phyloP scores from a whole-genome alignment of 2,888 invertebrate genomes.

The Drosophila nr. perissopoda region DNA sequence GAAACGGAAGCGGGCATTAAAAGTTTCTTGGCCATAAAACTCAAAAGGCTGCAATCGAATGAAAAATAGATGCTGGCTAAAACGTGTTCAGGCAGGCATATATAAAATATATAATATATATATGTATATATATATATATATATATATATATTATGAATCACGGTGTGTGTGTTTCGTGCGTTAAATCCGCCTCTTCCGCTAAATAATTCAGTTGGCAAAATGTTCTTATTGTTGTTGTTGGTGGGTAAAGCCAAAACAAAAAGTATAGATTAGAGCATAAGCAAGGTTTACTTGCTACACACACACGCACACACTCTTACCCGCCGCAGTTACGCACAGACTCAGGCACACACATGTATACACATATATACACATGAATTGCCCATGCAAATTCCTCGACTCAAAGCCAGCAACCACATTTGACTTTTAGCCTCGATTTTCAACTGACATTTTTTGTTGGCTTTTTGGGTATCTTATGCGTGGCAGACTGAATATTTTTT shows the following conservation, averaged over 20 bases:
- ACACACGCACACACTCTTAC: slow-evolving; percentile 3
- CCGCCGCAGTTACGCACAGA: slow-evolving; percentile 17
- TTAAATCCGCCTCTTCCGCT: slow-evolving; percentile 71
- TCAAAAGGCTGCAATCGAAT: slow-evolving; percentile 61
- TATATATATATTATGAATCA: slow-evolving; percentile 51
- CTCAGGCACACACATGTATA: slow-evolving; percentile 3
- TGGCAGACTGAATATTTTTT: slow-evolving; percentile 69
- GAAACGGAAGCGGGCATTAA: slow-evolving; percentile 63
- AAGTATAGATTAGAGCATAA: slow-evolving; percentile 34
- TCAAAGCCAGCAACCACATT: slow-evolving; percentile 26
- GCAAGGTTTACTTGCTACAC: slow-evolving; percentile 35
- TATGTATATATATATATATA: slow-evolving; percentile 14
- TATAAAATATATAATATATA: slow-evolving; percentile 1
- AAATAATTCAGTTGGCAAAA: slow-evolving; percentile 71
- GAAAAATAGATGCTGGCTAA: slow-evolving; percentile 64
- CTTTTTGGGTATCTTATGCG: slow-evolving; percentile 45
- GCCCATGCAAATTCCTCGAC: slow-evolving; percentile 56
- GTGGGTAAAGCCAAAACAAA: slow-evolving; percentile 18
- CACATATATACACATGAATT: slow-evolving; percentile 12
- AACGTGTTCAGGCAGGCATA: slow-evolving; percentile 40
- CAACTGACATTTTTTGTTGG: slow-evolving; percentile 4
- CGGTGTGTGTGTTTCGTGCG: slow-evolving; percentile 52
- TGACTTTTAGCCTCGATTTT: slow-evolving; percentile 45
- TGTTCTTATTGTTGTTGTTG: slow-evolving; percentile 1
- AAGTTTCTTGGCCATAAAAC: slow-evolving; percentile 62